A percentile compares a stretch with the other conserved stretches of the same genome.
Evolutionary conservation across 30 jellyfish, hydroid and myxozoan species (phyloP).

Genomic region (Hydractinia echinata): DNA sequence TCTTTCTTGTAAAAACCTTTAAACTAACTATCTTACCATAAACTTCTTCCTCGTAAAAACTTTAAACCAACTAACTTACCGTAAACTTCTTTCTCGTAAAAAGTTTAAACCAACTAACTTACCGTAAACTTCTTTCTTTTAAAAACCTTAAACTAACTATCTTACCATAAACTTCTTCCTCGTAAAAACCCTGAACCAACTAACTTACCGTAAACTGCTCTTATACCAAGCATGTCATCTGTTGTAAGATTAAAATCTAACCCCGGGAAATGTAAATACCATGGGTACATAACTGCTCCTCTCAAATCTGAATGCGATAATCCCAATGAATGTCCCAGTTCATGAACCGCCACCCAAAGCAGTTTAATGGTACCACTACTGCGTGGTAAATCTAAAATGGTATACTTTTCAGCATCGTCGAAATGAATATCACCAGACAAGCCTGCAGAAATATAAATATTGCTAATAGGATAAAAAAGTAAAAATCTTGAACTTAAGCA

Average conservation of each 20-base stretch:
- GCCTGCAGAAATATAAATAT: conserved; percentile 20
- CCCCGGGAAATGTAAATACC: conserved; percentile 63
- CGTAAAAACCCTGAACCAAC: neutral
- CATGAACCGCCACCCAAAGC: conserved; percentile 90
- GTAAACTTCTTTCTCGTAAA: too few relatives aligned
- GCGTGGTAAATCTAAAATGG: conserved; percentile 22
- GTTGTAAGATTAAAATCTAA: conserved; percentile 52
- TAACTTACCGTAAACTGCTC: conserved; percentile 57
- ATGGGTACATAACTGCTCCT: conserved; percentile 90
- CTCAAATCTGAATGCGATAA: conserved; percentile 57
- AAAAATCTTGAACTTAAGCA: too few relatives aligned
- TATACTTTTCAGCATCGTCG: conserved; percentile 77
- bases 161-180: neutral
- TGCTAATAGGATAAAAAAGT: too few relatives aligned
- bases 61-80: too few relatives aligned
- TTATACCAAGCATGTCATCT: conserved; percentile 79
- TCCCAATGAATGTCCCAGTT: conserved; percentile 94
- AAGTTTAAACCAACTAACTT: too few relatives aligned
- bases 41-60: too few relatives aligned
- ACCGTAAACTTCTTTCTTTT: too few relatives aligned
- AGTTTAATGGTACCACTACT: conserved; percentile 50
- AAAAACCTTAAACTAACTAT: too few relatives aligned
- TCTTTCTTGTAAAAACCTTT: too few relatives aligned
- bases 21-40: too few relatives aligned
- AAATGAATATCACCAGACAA: conserved; percentile 83